phyloP scores from a whole-genome alignment of 2,797 vertebrate species.

The Myoxocephalus aenaeus region DNA sequence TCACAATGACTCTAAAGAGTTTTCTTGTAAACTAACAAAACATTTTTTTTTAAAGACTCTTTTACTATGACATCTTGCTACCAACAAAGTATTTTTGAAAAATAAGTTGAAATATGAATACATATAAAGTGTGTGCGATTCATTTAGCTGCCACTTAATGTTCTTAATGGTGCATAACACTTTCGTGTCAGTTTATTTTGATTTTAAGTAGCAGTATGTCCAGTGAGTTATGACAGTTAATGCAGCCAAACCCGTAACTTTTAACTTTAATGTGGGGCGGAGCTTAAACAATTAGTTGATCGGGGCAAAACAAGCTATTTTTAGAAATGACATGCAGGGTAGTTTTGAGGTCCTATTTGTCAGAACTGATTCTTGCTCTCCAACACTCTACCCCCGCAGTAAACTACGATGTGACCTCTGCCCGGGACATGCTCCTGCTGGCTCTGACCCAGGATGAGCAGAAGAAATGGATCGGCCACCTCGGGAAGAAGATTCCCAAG shows the following conservation, averaged over 20 bases:
- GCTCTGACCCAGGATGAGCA: constrained; percentile 98
- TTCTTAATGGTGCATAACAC: background rate
- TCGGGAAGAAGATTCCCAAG: constrained; percentile 99
- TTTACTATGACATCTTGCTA: background rate
- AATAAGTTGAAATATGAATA: background rate
- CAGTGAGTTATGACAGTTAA: background rate
- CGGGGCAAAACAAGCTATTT: background rate
- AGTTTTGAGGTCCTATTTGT: constrained; percentile 1
- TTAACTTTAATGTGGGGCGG: background rate
- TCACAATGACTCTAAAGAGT: background rate
- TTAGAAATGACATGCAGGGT: background rate
- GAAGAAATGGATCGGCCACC: constrained; percentile 99
- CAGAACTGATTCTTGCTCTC: constrained; percentile 10
- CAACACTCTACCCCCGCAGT: constrained; percentile 77
- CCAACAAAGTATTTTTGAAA: background rate
- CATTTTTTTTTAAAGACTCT: background rate
- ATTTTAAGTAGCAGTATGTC: background rate
- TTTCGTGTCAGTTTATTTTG: background rate
- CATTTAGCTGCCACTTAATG: background rate
- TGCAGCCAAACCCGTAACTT: background rate
- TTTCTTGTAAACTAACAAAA: background rate
- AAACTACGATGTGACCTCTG: constrained; percentile 98
- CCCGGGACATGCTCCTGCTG: constrained; percentile 96
- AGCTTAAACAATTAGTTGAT: background rate
- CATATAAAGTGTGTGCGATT: background rate